Evolutionary conservation across 2,797 vertebrate genomes (phyloP).

Genomic region (Adelosebastes latens): DNA sequence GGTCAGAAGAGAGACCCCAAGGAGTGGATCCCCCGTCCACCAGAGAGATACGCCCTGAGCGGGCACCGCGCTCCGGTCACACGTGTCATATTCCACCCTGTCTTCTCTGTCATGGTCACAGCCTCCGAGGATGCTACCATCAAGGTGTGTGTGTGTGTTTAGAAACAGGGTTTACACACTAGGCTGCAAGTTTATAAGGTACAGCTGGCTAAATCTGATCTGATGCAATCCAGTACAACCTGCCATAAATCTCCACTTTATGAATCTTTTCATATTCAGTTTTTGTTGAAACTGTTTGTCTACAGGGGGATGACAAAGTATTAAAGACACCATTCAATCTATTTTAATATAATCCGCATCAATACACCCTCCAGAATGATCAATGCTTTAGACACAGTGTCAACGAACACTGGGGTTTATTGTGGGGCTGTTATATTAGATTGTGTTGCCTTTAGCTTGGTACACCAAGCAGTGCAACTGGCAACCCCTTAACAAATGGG

Average conservation of each 20-base stretch:
- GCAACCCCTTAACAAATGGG: not conserved
- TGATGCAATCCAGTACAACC: not conserved
- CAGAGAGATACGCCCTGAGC: constrained; percentile 96
- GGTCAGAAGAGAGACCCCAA: constrained; percentile 98
- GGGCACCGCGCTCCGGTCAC: constrained; percentile 98
- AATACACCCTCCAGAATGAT: not conserved
- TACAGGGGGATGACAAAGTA: not conserved
- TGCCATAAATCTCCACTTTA: not conserved
- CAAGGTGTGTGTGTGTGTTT: constrained; percentile 85
- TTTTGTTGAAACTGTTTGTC: not conserved
- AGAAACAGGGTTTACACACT: not conserved
- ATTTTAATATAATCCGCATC: not conserved
- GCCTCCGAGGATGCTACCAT: constrained; percentile 99
- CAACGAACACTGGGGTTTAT: not conserved
- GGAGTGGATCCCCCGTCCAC: constrained; percentile 99
- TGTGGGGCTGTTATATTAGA: not conserved
- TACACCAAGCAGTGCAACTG: not conserved
- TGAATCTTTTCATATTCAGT: not conserved
- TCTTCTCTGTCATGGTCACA: constrained; percentile 99
- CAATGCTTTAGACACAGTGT: not conserved
- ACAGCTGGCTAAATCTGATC: not conserved
- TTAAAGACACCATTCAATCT: not conserved
- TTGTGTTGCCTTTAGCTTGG: not conserved
- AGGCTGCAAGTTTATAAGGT: not conserved
- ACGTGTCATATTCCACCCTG: constrained; percentile 97